These are phyloP conservation scores for Dromius quadrimaculatus DNA, from an alignment of 2,888 invertebrate species.

Conservation along the genomic window DNA sequence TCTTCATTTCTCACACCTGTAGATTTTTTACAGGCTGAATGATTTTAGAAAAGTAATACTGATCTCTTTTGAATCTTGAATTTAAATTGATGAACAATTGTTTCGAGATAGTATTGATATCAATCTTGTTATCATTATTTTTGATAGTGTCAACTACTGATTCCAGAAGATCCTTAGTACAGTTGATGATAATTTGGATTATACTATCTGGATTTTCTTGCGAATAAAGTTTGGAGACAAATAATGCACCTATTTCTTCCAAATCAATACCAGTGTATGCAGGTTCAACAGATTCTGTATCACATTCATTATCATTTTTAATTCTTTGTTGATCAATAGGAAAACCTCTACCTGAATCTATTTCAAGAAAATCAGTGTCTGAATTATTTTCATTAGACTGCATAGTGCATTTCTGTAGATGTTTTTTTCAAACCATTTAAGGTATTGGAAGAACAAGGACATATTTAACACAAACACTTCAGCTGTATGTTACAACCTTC, in stretches of 20 bases:
- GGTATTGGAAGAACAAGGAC: not conserved
- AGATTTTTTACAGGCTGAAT: slow-evolving; percentile 11
- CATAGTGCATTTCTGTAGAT: not conserved
- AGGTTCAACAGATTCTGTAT: not conserved
- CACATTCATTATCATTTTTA: not conserved
- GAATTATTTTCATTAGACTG: not conserved
- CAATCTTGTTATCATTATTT: not conserved
- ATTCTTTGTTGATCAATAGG: not conserved
- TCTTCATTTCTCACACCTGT: slow-evolving; percentile 3
- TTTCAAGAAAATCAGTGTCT: not conserved
- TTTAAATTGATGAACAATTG: not conserved
- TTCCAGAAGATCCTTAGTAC: not conserved
- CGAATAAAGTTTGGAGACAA: slow-evolving; percentile 4
- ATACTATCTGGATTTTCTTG: slow-evolving; percentile 3
- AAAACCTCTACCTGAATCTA: too few species aligned
- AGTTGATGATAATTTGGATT: slow-evolving; percentile 3
- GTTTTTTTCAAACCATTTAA: not conserved
- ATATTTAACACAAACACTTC: not conserved
- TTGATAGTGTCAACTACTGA: not conserved
- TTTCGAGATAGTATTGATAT: not conserved
- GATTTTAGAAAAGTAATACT: not conserved
- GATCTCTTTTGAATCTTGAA: slow-evolving; percentile 3
- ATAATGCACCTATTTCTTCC: slow-evolving; percentile 10
- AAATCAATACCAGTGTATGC: not conserved
- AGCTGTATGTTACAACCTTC: slow-evolving; percentile 1